Conservation (phyloP, 2,113 vertebrate genomes). For the Recurvirostra avosetta region DNA sequence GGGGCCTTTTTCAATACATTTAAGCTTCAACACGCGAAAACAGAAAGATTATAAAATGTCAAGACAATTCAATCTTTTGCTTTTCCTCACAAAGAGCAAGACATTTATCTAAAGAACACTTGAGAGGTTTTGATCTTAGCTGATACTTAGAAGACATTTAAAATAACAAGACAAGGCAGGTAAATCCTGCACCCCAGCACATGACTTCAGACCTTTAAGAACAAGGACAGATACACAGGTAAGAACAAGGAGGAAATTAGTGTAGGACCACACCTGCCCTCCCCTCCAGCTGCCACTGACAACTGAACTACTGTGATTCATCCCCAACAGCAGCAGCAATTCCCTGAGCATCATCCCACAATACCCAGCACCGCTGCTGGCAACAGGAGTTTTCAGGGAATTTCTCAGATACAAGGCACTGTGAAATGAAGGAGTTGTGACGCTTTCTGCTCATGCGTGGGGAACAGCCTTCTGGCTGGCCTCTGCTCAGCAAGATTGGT, state of each 20-base stretch:
- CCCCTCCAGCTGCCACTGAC: background rate
- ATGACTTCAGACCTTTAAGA: background rate
- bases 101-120: constrained; percentile 7
- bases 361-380: background rate
- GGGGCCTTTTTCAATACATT: background rate
- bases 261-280: background rate
- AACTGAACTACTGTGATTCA: background rate
- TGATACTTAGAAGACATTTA: background rate
- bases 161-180: background rate
- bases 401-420: background rate
- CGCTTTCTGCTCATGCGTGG: background rate
- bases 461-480: background rate
- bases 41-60: constrained; percentile 34
- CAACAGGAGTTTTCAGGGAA: background rate
- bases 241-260: background rate
- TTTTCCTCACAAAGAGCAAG: constrained; percentile 7
- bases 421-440: background rate
- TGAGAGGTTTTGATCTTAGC: background rate
- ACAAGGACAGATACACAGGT: background rate
- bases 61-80: constrained; percentile 11
- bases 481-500: background rate
- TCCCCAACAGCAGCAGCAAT: background rate
- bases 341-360: background rate
- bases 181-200: background rate
- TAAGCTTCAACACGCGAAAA: background rate